These are phyloP conservation scores for Leptopilina drosophilae DNA, from an alignment of 2,888 invertebrate genomes.

Conservation along the genomic window DNA sequence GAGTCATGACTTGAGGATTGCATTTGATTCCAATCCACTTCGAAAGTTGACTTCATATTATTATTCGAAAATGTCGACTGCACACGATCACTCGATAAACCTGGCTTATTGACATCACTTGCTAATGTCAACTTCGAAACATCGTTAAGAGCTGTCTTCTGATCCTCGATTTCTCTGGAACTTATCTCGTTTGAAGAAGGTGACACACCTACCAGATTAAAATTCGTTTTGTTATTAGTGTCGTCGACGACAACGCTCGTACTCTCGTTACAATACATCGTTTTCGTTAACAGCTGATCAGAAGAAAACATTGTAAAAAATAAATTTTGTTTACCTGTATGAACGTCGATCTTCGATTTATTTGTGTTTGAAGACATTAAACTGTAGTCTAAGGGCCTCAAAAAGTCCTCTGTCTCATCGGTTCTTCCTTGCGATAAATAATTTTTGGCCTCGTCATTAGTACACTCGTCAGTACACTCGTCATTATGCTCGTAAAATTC, in stretches of 20 bases:
- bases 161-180: slow-evolving; percentile 4
- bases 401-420: not conserved
- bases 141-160: not conserved
- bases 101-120: not conserved
- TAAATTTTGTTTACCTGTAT: slow-evolving; percentile 13
- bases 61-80: not conserved
- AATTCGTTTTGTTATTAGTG: not conserved
- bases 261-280: not conserved
- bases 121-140: not conserved
- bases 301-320: not conserved
- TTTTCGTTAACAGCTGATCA: not conserved
- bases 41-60: not conserved
- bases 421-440: not conserved
- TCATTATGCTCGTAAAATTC: not conserved
- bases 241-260: slow-evolving; percentile 20
- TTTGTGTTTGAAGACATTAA: not conserved
- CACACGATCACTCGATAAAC: not conserved
- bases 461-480: not conserved
- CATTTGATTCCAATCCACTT: not conserved
- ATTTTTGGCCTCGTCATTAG: not conserved
- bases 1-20: not conserved
- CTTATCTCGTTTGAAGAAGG: not conserved
- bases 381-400: not conserved
- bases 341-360: not conserved
- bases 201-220: slow-evolving; percentile 29